Percentiles rank a stretch among this genome's conserved stretches.
Evolutionary conservation across 2,888 invertebrate species (phyloP).

Genomic region (Brachylomia viminalis): DNA sequence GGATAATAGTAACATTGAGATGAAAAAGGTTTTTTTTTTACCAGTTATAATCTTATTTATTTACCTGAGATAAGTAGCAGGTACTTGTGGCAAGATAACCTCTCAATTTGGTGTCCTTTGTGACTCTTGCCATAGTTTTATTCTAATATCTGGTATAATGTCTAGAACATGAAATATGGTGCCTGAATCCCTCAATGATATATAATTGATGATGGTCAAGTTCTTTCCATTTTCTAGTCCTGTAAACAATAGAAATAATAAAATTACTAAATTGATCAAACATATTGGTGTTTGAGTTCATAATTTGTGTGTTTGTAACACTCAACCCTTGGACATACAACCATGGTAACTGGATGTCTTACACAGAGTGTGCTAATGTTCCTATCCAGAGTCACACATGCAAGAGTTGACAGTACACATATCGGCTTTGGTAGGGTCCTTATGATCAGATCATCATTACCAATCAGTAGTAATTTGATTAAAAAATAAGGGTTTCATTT

Average conservation of each 20-base stretch:
- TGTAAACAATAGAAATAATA: not conserved
- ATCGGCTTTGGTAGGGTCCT: slow-evolving; percentile 89
- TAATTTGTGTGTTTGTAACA: slow-evolving; percentile 69
- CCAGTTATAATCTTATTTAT: not conserved
- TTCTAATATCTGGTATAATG: not conserved
- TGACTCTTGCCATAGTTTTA: not conserved
- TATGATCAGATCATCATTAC: not conserved
- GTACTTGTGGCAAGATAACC: slow-evolving; percentile 14
- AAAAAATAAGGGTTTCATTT: not conserved
- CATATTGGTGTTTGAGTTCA: not conserved
- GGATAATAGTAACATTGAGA: not conserved
- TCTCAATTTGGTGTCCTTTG: not conserved
- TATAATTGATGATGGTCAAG: not conserved
- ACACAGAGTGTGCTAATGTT: slow-evolving; percentile 88
- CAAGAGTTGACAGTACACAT: slow-evolving; percentile 77
- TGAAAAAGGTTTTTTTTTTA: not conserved
- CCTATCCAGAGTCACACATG: slow-evolving; percentile 88
- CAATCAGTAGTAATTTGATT: not conserved
- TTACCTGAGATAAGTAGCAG: slow-evolving; percentile 17
- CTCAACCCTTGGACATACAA: slow-evolving; percentile 70
- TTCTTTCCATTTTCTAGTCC: not conserved
- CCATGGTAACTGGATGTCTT: slow-evolving; percentile 80
- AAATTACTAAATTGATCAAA: not conserved
- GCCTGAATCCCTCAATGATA: not conserved
- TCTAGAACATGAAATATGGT: not conserved